phyloP scores from a whole-genome alignment of 92 coral and sea anemone genomes.

The Metridium senile region DNA sequence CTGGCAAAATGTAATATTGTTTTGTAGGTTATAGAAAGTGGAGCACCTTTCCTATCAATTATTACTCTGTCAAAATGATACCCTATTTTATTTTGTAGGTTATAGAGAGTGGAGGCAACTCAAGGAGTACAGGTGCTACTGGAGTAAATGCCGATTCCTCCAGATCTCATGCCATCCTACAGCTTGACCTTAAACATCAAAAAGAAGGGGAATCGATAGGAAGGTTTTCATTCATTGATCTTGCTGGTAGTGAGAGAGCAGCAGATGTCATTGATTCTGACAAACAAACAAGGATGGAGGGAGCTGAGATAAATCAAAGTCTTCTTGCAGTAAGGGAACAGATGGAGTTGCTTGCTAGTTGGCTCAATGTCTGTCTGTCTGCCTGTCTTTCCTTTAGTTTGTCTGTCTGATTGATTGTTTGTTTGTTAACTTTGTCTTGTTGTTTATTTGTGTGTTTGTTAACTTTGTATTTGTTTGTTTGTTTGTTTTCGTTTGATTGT shows the following conservation, averaged over 20 bases:
- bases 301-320: conserved; percentile 91
- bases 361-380: neutral
- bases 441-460: no score
- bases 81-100: conserved; percentile 33
- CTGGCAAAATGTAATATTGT: no score
- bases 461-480: no score
- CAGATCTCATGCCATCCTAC: conserved; percentile 82
- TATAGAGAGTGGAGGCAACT: conserved; percentile 70
- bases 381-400: no score
- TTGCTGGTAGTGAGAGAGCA: conserved; percentile 90
- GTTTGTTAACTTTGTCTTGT: no score
- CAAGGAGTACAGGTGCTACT: conserved; percentile 80
- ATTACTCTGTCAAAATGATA: neutral
- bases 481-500: no score
- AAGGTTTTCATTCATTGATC: conserved; percentile 85
- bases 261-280: conserved; percentile 91
- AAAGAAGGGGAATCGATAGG: conserved; percentile 56
- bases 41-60: no score
- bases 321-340: conserved; percentile 75
- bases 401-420: no score
- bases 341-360: neutral
- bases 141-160: conserved; percentile 90
- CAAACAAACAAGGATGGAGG: conserved; percentile 86
- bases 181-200: conserved; percentile 64
- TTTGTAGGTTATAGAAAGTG: no score